These are phyloP conservation scores for Picathartes gymnocephalus DNA, from an alignment of 2,113 vertebrate genomes.

Conservation along the genomic window DNA sequence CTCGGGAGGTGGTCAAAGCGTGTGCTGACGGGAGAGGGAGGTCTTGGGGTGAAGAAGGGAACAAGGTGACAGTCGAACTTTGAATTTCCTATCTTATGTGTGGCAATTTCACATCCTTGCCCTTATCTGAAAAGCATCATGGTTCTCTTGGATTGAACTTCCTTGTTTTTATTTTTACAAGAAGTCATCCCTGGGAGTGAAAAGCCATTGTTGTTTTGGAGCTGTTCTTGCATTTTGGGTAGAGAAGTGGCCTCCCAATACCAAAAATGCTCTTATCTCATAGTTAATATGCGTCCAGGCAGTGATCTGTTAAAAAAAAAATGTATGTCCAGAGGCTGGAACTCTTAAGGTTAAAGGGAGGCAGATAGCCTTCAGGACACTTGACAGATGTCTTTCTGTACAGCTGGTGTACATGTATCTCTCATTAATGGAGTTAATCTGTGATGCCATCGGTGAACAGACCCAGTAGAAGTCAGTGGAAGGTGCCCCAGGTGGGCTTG, in stretches of 20 bases:
- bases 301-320: background rate
- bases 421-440: background rate
- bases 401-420: background rate
- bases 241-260: background rate
- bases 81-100: conserved; percentile 6
- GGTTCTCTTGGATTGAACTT: conserved; percentile 57
- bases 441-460: background rate
- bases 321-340: background rate
- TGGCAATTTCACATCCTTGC: conserved; percentile 15
- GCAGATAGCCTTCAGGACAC: background rate
- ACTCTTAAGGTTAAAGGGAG: background rate
- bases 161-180: conserved; percentile 56
- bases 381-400: background rate
- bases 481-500: background rate
- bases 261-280: background rate
- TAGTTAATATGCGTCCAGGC: background rate
- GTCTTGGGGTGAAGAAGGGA: background rate
- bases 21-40: background rate
- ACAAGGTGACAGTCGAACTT: conserved; percentile 31
- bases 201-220: background rate
- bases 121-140: conserved; percentile 31
- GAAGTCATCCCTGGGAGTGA: conserved; percentile 3
- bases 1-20: conserved; percentile 5
- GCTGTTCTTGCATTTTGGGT: background rate
- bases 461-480: background rate